These are phyloP conservation scores for Trissolcus basalis DNA, from an alignment of 1,140 invertebrate genomes.

Conservation along the genomic window DNA sequence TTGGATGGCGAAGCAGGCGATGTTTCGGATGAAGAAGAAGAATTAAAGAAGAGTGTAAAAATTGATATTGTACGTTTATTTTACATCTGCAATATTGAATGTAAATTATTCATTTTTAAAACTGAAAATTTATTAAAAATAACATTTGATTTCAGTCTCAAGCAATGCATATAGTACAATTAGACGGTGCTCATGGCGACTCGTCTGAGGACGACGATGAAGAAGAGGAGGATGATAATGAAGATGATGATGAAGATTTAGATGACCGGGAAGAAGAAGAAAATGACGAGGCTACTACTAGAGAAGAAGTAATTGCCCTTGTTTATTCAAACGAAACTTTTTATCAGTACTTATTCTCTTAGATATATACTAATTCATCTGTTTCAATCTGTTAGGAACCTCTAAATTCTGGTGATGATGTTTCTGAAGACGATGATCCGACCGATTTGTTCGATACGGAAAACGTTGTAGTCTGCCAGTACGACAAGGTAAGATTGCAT, in stretches of 20 bases:
- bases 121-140: constrained; percentile 6
- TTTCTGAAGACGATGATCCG: constrained; percentile 97
- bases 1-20: constrained; percentile 85
- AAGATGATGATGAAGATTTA: constrained; percentile 82
- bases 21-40: constrained; percentile 86
- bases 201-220: constrained; percentile 87
- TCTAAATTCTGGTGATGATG: constrained; percentile 96
- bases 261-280: constrained; percentile 87
- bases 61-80: constrained; percentile 38
- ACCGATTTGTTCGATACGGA: constrained; percentile 97
- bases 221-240: constrained; percentile 86
- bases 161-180: constrained; percentile 70
- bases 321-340: too few species aligned
- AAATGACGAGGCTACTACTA: constrained; percentile 76
- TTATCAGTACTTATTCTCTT: too few species aligned
- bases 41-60: constrained; percentile 83
- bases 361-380: too few species aligned
- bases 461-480: constrained; percentile 99
- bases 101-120: not conserved
- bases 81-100: constrained; percentile 1
- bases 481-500: constrained; percentile 89
- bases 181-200: constrained; percentile 85
- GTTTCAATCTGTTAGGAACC: constrained; percentile 83
- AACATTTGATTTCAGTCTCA: constrained; percentile 20
- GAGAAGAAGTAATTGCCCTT: constrained; percentile 76